A percentile compares a stretch with the other conserved stretches of the same genome.
These are phyloP conservation scores for Turritopsis dohrnii DNA, from an alignment of 30 jellyfish, hydroid and myxozoan species.

Conservation along the genomic window DNA sequence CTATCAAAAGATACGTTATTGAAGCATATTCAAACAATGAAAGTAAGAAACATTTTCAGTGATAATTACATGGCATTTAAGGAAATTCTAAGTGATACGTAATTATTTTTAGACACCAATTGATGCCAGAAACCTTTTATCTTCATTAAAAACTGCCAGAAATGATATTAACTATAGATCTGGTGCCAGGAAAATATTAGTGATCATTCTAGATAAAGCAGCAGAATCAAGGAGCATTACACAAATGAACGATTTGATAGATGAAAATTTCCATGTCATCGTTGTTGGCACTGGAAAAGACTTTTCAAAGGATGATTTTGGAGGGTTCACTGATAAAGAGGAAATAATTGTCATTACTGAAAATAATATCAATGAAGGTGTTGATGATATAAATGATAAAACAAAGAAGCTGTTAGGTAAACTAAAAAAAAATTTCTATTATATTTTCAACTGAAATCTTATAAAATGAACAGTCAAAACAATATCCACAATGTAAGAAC, in stretches of 20 bases:
- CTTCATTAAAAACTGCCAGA: neutral
- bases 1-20: neutral
- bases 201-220: neutral
- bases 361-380: neutral
- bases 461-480: too few relatives aligned
- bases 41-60: neutral
- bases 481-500: too few relatives aligned
- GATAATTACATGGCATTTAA: neutral
- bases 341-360: neutral
- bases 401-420: neutral
- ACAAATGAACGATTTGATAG: neutral
- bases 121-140: neutral
- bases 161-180: neutral
- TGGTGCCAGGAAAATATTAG: neutral
- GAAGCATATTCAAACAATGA: neutral
- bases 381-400: neutral
- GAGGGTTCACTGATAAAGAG: neutral
- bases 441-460: too few relatives aligned
- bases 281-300: constrained; percentile 8
- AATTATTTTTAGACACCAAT: constrained; percentile 2
- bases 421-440: too few relatives aligned
- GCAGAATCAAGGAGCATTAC: neutral
- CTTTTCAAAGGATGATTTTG: neutral
- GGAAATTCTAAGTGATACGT: neutral
- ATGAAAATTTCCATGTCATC: neutral